phyloP scores from a whole-genome alignment of 2,888 invertebrate genomes.

The Seira ritae region DNA sequence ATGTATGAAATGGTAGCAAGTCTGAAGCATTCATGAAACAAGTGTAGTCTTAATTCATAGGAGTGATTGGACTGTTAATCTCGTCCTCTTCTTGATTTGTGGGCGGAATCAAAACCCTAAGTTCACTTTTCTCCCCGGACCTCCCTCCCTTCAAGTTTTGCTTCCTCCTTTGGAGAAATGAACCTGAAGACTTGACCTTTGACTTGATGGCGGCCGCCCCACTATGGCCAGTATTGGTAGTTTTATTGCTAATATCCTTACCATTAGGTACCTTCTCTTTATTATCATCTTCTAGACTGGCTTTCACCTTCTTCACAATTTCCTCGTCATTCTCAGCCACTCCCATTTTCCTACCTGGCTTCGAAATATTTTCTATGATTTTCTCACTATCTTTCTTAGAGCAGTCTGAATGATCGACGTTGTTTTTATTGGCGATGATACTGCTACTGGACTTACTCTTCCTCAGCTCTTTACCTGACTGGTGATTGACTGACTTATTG shows the following conservation, averaged over 20 bases:
- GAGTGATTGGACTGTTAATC: slow-evolving; percentile 57
- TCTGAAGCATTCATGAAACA: too few species aligned
- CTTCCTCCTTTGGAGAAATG: slow-evolving; percentile 68
- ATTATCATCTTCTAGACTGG: neutral
- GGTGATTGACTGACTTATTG: slow-evolving; percentile 46
- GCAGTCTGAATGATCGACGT: neutral
- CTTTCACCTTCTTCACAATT: too few species aligned
- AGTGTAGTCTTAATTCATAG: slow-evolving; percentile 58
- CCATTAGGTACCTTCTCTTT: slow-evolving; percentile 20
- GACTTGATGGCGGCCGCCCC: too few species aligned
- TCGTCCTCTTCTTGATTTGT: slow-evolving; percentile 65
- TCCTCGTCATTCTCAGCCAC: neutral
- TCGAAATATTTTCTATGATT: slow-evolving; percentile 29
- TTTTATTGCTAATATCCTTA: slow-evolving; percentile 15
- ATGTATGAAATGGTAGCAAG: too few species aligned
- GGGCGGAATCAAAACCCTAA: slow-evolving; percentile 68
- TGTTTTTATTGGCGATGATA: slow-evolving; percentile 34
- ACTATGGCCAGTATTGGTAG: slow-evolving; percentile 20
- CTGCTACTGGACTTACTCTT: slow-evolving; percentile 42
- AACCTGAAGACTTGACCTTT: slow-evolving; percentile 65
- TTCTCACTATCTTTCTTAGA: slow-evolving; percentile 33
- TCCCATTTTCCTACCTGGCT: slow-evolving; percentile 10
- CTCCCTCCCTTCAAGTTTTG: slow-evolving; percentile 56
- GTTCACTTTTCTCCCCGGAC: slow-evolving; percentile 67
- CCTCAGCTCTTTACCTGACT: slow-evolving; percentile 14